These are phyloP conservation scores for Panonychus citri DNA, from an alignment of 1,140 invertebrate genomes.

Conservation along the genomic window DNA sequence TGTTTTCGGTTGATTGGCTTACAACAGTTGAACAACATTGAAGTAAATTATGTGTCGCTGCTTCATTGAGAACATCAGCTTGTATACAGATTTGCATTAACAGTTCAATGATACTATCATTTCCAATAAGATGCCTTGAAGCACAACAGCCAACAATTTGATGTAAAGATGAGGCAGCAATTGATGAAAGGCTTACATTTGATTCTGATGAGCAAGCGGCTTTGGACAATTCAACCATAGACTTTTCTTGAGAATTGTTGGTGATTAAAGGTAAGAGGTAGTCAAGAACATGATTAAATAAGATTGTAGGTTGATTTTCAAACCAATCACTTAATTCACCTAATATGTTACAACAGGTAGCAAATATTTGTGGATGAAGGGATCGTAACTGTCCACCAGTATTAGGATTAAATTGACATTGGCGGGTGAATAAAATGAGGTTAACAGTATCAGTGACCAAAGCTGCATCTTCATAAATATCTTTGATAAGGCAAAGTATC, in stretches of 20 bases:
- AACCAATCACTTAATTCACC: slow-evolving; percentile 91
- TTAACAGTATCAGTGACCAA: slow-evolving; percentile 2
- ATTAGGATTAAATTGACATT: neutral
- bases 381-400: neutral
- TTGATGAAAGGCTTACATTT: neutral
- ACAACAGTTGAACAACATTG: slow-evolving; percentile 7
- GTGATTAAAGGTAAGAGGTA: slow-evolving; percentile 5
- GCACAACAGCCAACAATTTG: slow-evolving; percentile 1
- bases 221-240: neutral
- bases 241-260: neutral
- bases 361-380: slow-evolving; percentile 53
- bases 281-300: slow-evolving; percentile 4
- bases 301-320: slow-evolving; percentile 45
- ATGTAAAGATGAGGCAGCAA: slow-evolving; percentile 1
- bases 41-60: slow-evolving; percentile 2
- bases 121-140: slow-evolving; percentile 4
- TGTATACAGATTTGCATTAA: slow-evolving; percentile 6
- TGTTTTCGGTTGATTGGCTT: neutral
- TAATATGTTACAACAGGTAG: slow-evolving; percentile 58
- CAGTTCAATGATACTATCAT: slow-evolving; percentile 2
- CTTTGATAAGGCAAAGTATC: slow-evolving; percentile 4
- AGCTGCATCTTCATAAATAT: neutral
- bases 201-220: neutral
- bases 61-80: slow-evolving; percentile 2
- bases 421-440: neutral